Evolutionary conservation across 2,797 vertebrate species (phyloP), one percentile per base, ranked within the genome.

Genomic region (Lagocephalus sceleratus): DNA sequence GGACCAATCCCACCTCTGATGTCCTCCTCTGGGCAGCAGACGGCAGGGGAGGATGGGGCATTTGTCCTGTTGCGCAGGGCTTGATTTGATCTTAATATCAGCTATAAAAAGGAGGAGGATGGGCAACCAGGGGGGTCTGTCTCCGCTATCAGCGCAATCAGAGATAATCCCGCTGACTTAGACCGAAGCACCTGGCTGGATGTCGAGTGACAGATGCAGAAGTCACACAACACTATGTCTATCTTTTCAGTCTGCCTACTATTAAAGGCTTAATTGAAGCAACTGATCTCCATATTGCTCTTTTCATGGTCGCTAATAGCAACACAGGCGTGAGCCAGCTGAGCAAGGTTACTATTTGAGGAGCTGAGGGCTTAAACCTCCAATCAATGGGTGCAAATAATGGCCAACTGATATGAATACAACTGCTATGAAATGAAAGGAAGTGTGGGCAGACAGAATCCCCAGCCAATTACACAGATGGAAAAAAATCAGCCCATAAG

Each of bases 1-100:
- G 90, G 91, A 82, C 58, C 62, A 91, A 92, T 90, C 93, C 90
- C 89, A 91, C 91, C 92, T 95, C 93, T 97, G 94, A 95, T 95
- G 93, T 94, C 91, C 93, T 91, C 76, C 92, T 93, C 92, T 93
- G 92, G 91, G 91, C 91, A 92, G 93, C 94, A 95, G 94, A 97
- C 94, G 94, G 95, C 92, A 93, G 91, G 88, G 92, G 91, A 95
- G 91, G 92, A 92, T 88, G 92, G 92, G 91, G 92, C 92, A 89
- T 88, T 89, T 88, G 91, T 93, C 92, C 91, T 93, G 93, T 94
- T 93, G 85, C 22, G 71, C 56, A 45, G 53, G 57, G 68, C 79
- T 84, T 75, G 77, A 88, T 88, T 89, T 87, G 79, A 88, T 87
- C 82, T 87, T 87, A 88, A 87, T 86, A 81, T 78, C 79, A 81